Percentiles rank a stretch among this genome's conserved stretches.
Conservation (phyloP, 2,888 invertebrate genomes). For the Rhogogaster chlorosoma region DNA sequence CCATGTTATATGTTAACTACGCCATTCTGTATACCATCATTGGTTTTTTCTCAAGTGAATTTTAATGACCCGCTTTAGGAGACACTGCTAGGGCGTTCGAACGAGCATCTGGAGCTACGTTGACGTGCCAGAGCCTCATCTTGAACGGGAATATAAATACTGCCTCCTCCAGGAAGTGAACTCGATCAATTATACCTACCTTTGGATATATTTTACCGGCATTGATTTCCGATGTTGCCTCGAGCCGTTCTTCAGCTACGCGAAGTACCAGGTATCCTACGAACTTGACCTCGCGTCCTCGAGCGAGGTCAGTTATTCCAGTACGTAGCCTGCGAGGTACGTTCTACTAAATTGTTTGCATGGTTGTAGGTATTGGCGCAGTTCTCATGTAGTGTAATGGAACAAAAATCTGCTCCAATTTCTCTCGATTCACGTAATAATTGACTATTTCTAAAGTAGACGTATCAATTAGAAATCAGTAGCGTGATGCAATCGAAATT, state of each 20-base stretch:
- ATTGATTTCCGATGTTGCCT: constrained; percentile 71
- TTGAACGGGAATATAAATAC: neutral
- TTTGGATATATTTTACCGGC: constrained; percentile 4
- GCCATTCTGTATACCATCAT: neutral
- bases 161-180: constrained; percentile 9
- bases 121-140: constrained; percentile 8
- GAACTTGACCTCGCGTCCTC: constrained; percentile 16
- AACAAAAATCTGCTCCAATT: neutral
- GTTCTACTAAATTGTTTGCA: neutral
- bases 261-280: constrained; percentile 5
- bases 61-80: neutral
- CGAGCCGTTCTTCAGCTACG: constrained; percentile 61
- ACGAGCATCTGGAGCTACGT: constrained; percentile 18
- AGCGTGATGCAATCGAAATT: constrained; percentile 9
- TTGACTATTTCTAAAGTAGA: neutral
- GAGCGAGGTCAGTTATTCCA: constrained; percentile 32
- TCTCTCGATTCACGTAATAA: constrained; percentile 16
- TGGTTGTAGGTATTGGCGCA: neutral
- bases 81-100: neutral
- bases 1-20: neutral
- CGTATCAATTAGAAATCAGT: constrained; percentile 15
- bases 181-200: constrained; percentile 55
- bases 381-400: neutral
- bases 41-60: neutral
- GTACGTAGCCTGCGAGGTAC: neutral